These are phyloP conservation scores for Dermatophagoides farinae DNA, from an alignment of 1,140 invertebrate species.

Conservation along the genomic window DNA sequence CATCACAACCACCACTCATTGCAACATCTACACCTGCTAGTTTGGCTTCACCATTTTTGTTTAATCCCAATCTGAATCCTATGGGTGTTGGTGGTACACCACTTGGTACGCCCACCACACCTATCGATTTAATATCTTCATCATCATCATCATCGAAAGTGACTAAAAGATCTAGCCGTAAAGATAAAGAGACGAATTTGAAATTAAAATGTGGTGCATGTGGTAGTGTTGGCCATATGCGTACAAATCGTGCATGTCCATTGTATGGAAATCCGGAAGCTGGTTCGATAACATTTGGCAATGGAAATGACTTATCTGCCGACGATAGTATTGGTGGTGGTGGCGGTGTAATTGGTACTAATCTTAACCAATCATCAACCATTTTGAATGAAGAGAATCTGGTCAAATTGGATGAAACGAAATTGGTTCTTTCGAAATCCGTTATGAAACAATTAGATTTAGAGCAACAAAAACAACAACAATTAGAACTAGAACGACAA, in stretches of 20 bases:
- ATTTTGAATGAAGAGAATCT: conserved; percentile 44
- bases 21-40: neutral
- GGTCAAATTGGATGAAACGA: conserved; percentile 64
- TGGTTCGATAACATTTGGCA: conserved; percentile 35
- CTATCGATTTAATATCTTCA: neutral
- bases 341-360: neutral
- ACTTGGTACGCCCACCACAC: neutral
- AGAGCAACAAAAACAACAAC: conserved; percentile 24
- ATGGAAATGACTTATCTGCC: conserved; percentile 48
- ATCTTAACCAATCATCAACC: neutral
- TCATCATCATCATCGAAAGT: neutral
- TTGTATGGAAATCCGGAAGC: conserved; percentile 36
- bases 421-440: conserved; percentile 23
- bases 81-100: neutral
- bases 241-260: conserved; percentile 91
- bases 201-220: conserved; percentile 82
- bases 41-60: neutral
- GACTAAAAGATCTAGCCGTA: neutral
- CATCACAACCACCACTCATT: neutral
- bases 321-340: conserved; percentile 37
- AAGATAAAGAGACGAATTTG: conserved; percentile 19
- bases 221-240: conserved; percentile 52
- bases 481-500: neutral
- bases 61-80: neutral
- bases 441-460: conserved; percentile 48